Evolutionary conservation across 2,113 vertebrate species (phyloP).

Genomic region (Dipodomys ordii): DNA sequence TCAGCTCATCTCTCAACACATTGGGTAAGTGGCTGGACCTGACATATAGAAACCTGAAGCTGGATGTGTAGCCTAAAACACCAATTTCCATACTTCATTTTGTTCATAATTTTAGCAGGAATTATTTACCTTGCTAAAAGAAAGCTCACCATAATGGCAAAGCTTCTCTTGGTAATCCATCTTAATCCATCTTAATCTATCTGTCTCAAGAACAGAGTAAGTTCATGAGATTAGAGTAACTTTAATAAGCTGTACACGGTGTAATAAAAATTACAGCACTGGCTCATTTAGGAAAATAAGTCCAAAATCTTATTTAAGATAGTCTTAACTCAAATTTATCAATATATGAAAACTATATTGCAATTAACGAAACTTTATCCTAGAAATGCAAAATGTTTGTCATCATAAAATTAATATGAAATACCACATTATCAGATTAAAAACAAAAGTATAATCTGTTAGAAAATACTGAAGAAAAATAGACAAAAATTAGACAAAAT

Average conservation of each 20-base stretch:
- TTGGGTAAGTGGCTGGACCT: too few relatives aligned
- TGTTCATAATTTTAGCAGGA: not conserved
- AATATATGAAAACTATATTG: conserved; percentile 9
- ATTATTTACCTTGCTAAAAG: not conserved
- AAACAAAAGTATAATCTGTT: not conserved
- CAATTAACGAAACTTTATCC: not conserved
- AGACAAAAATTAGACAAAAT: not conserved
- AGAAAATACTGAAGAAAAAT: conserved; percentile 10
- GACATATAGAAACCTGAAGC: too few relatives aligned
- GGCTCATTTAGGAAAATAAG: not conserved
- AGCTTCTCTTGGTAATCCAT: not conserved
- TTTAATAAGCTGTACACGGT: not conserved
- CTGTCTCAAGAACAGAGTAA: not conserved
- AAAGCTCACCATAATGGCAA: not conserved
- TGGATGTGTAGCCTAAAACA: too few relatives aligned
- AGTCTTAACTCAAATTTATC: conserved; percentile 3
- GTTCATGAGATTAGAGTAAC: not conserved
- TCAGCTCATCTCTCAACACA: too few relatives aligned
- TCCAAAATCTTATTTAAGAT: too few relatives aligned
- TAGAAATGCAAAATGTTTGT: not conserved
- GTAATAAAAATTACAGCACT: not conserved
- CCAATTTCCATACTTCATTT: not conserved
- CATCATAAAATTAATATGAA: not conserved
- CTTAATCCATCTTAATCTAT: too few relatives aligned
- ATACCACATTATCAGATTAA: not conserved